Evolutionary conservation across 2,797 vertebrate genomes (phyloP).

Genomic region (Florisuga fusca): DNA sequence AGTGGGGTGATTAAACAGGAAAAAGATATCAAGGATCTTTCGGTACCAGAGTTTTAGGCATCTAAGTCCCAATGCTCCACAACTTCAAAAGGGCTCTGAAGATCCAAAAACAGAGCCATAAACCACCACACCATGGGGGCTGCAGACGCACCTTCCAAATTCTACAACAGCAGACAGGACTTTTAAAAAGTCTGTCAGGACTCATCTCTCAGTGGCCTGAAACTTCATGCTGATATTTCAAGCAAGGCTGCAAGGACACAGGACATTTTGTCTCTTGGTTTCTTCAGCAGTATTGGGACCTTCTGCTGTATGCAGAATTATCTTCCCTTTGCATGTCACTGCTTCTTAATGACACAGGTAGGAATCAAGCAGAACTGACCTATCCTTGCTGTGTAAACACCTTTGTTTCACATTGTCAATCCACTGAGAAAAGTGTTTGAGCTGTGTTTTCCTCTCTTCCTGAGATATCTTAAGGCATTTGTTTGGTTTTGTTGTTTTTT

Average conservation of each 20-base stretch:
- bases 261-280: not conserved
- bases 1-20: not conserved
- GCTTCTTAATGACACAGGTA: not conserved
- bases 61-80: not conserved
- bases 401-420: not conserved
- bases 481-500: not conserved
- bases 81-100: not conserved
- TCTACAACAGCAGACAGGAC: not conserved
- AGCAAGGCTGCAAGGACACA: not conserved
- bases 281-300: not conserved
- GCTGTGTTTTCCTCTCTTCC: not conserved
- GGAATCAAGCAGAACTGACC: not conserved
- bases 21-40: not conserved
- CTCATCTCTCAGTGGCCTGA: not conserved
- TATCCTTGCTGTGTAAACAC: not conserved
- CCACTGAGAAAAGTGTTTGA: not conserved
- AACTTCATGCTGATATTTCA: not conserved
- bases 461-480: not conserved
- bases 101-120: not conserved
- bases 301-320: not conserved
- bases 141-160: not conserved
- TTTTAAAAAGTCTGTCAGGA: not conserved
- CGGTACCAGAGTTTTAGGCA: not conserved
- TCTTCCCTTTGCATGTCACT: not conserved
- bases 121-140: too few species aligned